Evolutionary conservation across 2,113 vertebrate genomes (phyloP).

Genomic region (Apodemus speciosus): DNA sequence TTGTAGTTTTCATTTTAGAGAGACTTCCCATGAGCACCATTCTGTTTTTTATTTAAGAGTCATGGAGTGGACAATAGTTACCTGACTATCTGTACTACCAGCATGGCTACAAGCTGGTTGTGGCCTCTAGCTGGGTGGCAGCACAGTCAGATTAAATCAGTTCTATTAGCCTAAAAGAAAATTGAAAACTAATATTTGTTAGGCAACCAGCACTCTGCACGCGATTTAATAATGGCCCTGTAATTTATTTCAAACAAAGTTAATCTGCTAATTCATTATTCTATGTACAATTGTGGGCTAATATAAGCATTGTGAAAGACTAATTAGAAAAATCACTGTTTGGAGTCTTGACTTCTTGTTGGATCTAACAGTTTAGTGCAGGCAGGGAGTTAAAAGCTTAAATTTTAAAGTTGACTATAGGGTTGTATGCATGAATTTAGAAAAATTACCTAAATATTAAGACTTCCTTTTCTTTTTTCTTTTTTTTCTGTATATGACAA

Average conservation of each 20-base stretch:
- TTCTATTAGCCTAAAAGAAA: not conserved
- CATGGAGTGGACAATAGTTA: not conserved
- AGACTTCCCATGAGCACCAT: not conserved
- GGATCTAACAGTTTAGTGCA: constrained; percentile 10
- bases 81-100: not conserved
- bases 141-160: not conserved
- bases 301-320: constrained; percentile 9
- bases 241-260: constrained; percentile 52
- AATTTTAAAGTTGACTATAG: not conserved
- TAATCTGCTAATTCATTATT: constrained; percentile 11
- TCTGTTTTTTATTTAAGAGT: not conserved
- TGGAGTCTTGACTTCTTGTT: constrained; percentile 34
- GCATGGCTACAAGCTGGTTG: not conserved
- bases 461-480: not conserved
- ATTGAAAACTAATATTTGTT: not conserved
- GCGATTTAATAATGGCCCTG: constrained; percentile 21
- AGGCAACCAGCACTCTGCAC: not conserved
- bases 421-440: not conserved
- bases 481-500: not conserved
- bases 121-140: not conserved
- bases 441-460: constrained; percentile 7
- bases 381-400: constrained; percentile 13
- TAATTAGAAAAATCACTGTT: constrained; percentile 23
- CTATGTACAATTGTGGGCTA: not conserved
- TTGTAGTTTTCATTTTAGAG: not conserved